Base-by-base conservation (phyloP, 1,140 invertebrate genomes). In the Ericerus pela region DNA sequence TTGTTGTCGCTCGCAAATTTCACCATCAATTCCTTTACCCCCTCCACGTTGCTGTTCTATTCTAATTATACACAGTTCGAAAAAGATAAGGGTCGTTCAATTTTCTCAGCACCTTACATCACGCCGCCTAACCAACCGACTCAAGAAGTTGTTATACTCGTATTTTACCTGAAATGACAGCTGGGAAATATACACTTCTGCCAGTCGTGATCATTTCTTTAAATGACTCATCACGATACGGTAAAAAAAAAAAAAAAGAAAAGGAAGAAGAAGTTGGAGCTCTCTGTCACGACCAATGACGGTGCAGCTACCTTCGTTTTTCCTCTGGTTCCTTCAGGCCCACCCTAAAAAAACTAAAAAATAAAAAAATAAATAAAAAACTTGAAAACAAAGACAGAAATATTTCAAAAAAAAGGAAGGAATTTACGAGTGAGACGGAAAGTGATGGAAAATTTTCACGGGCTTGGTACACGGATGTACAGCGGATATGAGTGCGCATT, bases 221-320 rank as follows among this genome's bases (percentile, higher is more conserved):
- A 47, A 47, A 47, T 47, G 41, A 47, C 41, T 47, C 41, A 47
- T 47, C 41, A 47, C 26, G 41, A 47, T 47, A 47, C 41, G 41
- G 26, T n/a, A n/a, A n/a, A n/a, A n/a, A n/a, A n/a, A n/a, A n/a
- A n/a, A n/a, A n/a, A n/a, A n/a, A n/a, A n/a, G n/a, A n/a, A n/a
- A n/a, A n/a, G n/a, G 14, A 47, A 24, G 41, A 47, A 47, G 41
- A 47, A 47, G 41, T 47, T 47, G 18, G 20, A 47, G 41, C 41
- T 47, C 41, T 47, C 41, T 47, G 41, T 47, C 41, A 47, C 41
- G 41, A 47, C 41, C 41, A 47, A 47, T 47, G 41, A 47, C 41
- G 41, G 11, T 47, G n/a, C n/a, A n/a, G 41, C 41, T 47, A 47
- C 41, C 41, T 47, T 47, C 41, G 41, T 47, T 47, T 47, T 47